Percentiles rank a stretch among this genome's conserved stretches.
phyloP scores from a whole-genome alignment of 2,113 vertebrate species.

The Ictalurus punctatus region DNA sequence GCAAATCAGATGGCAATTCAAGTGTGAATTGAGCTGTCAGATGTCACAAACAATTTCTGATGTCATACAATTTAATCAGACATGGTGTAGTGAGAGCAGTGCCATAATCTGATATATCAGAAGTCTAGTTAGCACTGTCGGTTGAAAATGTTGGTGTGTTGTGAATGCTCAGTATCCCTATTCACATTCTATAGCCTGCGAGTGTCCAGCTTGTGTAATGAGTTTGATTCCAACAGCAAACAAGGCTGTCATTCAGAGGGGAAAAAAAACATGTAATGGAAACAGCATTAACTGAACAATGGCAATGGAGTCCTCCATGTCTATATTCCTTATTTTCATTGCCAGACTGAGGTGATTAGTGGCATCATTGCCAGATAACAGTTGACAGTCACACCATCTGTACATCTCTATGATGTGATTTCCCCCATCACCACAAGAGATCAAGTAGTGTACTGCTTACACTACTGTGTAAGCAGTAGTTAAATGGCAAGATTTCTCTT shows the following conservation, averaged over 20 bases:
- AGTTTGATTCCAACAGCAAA: neutral
- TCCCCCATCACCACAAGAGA: neutral
- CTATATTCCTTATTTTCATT: neutral
- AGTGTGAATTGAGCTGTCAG: neutral
- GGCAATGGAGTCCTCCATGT: neutral
- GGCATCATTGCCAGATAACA: neutral
- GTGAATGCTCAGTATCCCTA: too few species aligned
- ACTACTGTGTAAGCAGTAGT: neutral
- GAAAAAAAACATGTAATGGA: slow-evolving; percentile 1
- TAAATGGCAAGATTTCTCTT: neutral
- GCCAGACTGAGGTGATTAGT: neutral
- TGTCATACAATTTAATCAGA: neutral
- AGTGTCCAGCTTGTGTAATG: neutral
- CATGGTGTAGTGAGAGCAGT: neutral
- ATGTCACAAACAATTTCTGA: neutral
- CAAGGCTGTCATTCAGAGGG: neutral
- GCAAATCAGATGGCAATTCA: neutral
- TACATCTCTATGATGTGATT: neutral
- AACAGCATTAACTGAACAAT: neutral
- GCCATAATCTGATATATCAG: neutral
- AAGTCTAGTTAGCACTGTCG: too few species aligned
- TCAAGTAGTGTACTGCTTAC: too few species aligned
- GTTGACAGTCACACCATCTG: neutral
- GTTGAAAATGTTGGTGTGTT: neutral
- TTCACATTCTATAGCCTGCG: too few species aligned